These are phyloP conservation scores for Panthera tigris DNA, from an alignment of 2,113 vertebrate genomes.

Conservation along the genomic window DNA sequence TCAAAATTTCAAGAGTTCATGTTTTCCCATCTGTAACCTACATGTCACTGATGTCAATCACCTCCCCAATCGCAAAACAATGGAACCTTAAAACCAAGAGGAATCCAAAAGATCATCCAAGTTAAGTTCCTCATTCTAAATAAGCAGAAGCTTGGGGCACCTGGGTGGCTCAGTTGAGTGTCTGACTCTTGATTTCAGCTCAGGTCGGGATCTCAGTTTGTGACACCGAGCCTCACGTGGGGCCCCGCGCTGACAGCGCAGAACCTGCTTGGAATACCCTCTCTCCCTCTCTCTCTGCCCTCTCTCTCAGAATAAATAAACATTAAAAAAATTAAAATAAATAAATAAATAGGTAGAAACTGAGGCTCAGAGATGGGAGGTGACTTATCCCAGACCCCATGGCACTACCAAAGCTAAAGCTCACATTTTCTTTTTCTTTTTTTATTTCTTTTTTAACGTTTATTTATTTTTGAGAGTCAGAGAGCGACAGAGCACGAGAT, in stretches of 20 bases:
- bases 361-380: neutral
- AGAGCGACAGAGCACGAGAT: no score
- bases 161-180: no score
- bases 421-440: neutral
- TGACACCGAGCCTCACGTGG: no score
- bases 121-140: neutral
- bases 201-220: no score
- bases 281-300: no score
- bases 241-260: no score
- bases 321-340: no score
- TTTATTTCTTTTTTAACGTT: no score
- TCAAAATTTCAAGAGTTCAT: neutral
- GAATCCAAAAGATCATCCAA: neutral
- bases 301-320: no score
- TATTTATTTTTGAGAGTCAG: no score
- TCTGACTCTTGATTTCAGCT: no score
- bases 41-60: neutral
- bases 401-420: neutral
- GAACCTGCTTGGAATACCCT: no score
- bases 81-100: conserved; percentile 10
- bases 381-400: neutral
- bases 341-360: neutral
- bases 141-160: neutral
- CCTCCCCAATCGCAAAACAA: neutral
- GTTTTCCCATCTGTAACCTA: neutral